Conservation (phyloP, 53 echinoderm and acorn worm species). For the Luidia sarsii region DNA sequence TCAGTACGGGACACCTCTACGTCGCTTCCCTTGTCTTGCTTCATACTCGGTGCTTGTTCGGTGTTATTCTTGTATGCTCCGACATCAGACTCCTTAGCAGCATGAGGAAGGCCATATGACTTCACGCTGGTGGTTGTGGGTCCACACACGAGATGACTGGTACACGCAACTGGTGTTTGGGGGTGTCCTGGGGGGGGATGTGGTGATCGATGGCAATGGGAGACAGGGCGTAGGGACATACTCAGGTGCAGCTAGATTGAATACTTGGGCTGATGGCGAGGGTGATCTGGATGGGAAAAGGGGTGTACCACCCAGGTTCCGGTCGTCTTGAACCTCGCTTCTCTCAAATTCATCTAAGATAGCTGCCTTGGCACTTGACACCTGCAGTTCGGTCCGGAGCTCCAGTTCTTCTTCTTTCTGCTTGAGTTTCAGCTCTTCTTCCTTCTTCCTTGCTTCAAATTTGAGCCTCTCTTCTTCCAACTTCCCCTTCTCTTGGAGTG, state of each 20-base stretch:
- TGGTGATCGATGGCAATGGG: not conserved
- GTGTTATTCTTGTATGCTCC: not conserved
- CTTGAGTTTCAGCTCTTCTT: slow-evolving; percentile 21
- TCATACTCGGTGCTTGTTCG: slow-evolving; percentile 44
- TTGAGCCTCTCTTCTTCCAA: slow-evolving; percentile 14
- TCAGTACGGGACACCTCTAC: not conserved
- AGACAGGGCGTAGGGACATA: not conserved
- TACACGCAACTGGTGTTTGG: not conserved
- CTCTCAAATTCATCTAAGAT: slow-evolving; percentile 26
- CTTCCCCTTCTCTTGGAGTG: slow-evolving; percentile 31
- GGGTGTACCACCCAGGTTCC: slow-evolving; percentile 1
- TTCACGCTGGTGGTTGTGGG: not conserved
- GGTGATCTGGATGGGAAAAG: not conserved
- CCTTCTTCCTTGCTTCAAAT: slow-evolving; percentile 25
- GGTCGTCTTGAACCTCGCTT: slow-evolving; percentile 24
- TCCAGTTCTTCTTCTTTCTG: slow-evolving; percentile 29
- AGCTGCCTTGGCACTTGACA: slow-evolving; percentile 17
- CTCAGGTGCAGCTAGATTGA: slow-evolving; percentile 4
- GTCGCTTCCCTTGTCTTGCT: slow-evolving; percentile 45
- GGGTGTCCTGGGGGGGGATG: not conserved
- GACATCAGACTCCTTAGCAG: not conserved
- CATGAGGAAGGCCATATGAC: not conserved
- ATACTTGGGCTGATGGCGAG: not conserved
- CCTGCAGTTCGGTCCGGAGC: slow-evolving; percentile 17
- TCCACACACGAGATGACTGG: not conserved